Percentiles rank a stretch among this genome's conserved stretches.
Evolutionary conservation across 2,888 invertebrate genomes (phyloP).

Genomic region (Scaptomyza parva): DNA sequence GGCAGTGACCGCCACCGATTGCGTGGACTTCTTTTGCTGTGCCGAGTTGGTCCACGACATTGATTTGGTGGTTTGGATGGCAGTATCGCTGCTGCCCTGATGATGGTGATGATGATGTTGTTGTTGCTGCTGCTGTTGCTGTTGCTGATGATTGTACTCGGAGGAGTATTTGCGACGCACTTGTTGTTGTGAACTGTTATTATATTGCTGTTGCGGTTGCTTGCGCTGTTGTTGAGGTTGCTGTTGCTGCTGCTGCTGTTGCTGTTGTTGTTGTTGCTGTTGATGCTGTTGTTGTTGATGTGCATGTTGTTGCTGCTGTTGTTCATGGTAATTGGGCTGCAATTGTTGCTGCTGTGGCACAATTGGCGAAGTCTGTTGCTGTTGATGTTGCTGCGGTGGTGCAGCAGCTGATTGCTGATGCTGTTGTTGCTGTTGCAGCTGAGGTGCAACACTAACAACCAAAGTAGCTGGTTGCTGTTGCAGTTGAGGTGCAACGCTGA

Average conservation of each 20-base stretch:
- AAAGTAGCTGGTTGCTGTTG: slow-evolving; percentile 39
- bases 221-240: slow-evolving; percentile 56
- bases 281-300: slow-evolving; percentile 48
- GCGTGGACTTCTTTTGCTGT: slow-evolving; percentile 85
- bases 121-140: slow-evolving; percentile 46
- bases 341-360: slow-evolving; percentile 52
- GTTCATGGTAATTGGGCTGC: slow-evolving; percentile 11
- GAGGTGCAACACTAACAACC: slow-evolving; percentile 57
- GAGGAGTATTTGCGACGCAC: slow-evolving; percentile 75
- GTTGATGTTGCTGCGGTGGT: slow-evolving; percentile 47
- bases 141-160: slow-evolving; percentile 66
- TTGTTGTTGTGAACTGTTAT: slow-evolving; percentile 62
- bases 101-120: slow-evolving; percentile 54
- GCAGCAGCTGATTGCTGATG: slow-evolving; percentile 23
- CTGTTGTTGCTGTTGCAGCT: slow-evolving; percentile 85
- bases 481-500: slow-evolving; percentile 59
- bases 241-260: slow-evolving; percentile 49
- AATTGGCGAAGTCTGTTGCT: slow-evolving; percentile 33
- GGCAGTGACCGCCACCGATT: slow-evolving; percentile 84
- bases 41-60: slow-evolving; percentile 85
- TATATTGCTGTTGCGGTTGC: slow-evolving; percentile 66
- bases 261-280: slow-evolving; percentile 54
- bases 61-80: slow-evolving; percentile 79
- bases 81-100: slow-evolving; percentile 68
- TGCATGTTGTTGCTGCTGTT: slow-evolving; percentile 77